Evolutionary conservation across 2,888 invertebrate species (phyloP).

Genomic region (Calliopum simillimum): DNA sequence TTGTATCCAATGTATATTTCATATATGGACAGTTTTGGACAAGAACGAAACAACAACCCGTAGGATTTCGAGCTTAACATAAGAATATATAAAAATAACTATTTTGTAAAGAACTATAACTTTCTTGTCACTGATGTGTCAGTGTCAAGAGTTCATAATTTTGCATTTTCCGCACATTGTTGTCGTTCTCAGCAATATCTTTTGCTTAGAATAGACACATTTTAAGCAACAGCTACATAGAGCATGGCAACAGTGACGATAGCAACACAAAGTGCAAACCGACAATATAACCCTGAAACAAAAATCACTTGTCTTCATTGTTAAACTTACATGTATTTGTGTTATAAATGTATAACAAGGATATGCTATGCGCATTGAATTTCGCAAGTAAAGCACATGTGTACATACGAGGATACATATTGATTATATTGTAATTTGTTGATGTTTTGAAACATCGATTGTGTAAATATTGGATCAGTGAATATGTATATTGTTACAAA

Average conservation of each 20-base stretch:
- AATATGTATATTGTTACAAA: neutral
- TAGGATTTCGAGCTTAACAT: too few species aligned
- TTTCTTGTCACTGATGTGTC: neutral
- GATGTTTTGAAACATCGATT: constrained; percentile 4
- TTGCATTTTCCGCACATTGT: neutral
- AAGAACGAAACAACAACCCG: too few species aligned
- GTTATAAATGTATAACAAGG: neutral
- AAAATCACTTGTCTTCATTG: neutral
- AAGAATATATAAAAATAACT: too few species aligned
- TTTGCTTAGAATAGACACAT: neutral
- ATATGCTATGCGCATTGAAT: neutral
- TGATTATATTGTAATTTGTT: neutral
- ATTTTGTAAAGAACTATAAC: too few species aligned
- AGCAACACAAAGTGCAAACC: neutral
- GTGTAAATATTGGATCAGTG: constrained; percentile 12
- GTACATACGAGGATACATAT: too few species aligned
- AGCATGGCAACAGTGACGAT: too few species aligned
- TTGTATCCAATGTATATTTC: too few species aligned
- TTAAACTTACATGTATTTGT: neutral
- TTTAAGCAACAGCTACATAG: too few species aligned
- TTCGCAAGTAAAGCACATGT: too few species aligned
- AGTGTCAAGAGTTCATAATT: constrained; percentile 5
- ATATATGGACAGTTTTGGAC: too few species aligned
- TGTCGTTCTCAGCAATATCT: too few species aligned
- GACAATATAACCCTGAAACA: neutral